These are phyloP conservation scores for Acanthopagrus latus DNA, from an alignment of 2,797 vertebrate genomes.

Conservation along the genomic window DNA sequence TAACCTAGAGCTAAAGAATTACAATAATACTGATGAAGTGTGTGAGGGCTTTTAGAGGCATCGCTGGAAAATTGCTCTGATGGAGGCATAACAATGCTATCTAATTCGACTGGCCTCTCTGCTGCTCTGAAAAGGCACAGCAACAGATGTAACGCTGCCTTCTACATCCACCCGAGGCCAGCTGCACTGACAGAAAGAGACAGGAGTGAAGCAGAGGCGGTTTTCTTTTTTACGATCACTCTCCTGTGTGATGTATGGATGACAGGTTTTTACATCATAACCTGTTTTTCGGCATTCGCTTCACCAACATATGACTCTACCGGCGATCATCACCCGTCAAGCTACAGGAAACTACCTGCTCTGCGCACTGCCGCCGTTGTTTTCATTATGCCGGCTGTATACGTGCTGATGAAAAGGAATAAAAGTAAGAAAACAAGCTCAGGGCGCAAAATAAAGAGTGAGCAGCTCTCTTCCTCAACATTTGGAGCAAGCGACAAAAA, in stretches of 20 bases:
- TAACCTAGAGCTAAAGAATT: constrained; percentile 96
- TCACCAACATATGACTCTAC: constrained; percentile 12
- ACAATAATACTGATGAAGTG: constrained; percentile 98
- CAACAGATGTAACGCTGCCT: constrained; percentile 68
- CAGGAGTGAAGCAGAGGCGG: neutral
- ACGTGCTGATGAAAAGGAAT: constrained; percentile 8
- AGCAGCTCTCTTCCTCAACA: constrained; percentile 43
- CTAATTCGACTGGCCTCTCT: constrained; percentile 84
- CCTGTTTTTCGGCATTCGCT: neutral
- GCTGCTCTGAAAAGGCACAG: constrained; percentile 75
- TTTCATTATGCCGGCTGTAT: constrained; percentile 37
- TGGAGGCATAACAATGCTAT: constrained; percentile 88
- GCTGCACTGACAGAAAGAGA: constrained; percentile 32
- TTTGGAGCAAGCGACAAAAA: constrained; percentile 58
- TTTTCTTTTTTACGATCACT: neutral
- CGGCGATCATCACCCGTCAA: constrained; percentile 35
- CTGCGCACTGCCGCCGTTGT: constrained; percentile 10
- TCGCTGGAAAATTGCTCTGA: constrained; percentile 89
- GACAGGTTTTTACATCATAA: constrained; percentile 38
- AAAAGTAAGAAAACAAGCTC: neutral
- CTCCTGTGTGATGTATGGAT: constrained; percentile 31
- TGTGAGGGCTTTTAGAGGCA: constrained; percentile 91
- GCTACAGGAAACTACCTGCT: constrained; percentile 44
- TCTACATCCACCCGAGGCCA: constrained; percentile 35
- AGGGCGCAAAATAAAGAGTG: constrained; percentile 15